Evolutionary conservation across 2,888 invertebrate species (phyloP).

Genomic region (Eilema depressum): DNA sequence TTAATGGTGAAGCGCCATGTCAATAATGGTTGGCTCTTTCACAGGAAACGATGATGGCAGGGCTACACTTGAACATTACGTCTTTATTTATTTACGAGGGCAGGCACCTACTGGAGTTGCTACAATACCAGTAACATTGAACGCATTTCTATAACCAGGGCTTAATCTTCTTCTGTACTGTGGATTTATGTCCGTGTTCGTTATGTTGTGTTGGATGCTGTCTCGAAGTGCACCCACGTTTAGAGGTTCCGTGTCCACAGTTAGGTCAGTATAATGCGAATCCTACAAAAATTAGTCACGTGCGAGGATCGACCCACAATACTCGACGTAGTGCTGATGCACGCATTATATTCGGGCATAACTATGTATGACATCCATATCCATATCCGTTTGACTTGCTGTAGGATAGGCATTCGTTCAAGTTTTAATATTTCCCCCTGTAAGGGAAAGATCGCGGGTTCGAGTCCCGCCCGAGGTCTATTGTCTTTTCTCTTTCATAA

Average conservation of each 20-base stretch:
- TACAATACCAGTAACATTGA: background rate
- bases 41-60: background rate
- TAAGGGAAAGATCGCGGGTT: too few relatives aligned
- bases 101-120: background rate
- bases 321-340: too few relatives aligned
- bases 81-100: background rate
- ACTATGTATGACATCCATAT: too few relatives aligned
- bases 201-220: too few relatives aligned
- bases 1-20: slow-evolving; percentile 18
- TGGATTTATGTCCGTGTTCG: background rate
- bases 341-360: too few relatives aligned
- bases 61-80: background rate
- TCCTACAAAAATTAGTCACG: background rate
- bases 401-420: too few relatives aligned
- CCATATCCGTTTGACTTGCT: too few relatives aligned
- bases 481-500: too few relatives aligned
- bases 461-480: too few relatives aligned
- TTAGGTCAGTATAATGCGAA: background rate
- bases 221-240: background rate
- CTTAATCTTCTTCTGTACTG: background rate
- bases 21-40: slow-evolving; percentile 19
- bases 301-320: too few relatives aligned
- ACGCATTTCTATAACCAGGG: background rate
- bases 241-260: background rate
- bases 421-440: too few relatives aligned